Evolutionary conservation across 2,113 vertebrate genomes (phyloP).

Genomic region (Microcebus murinus): DNA sequence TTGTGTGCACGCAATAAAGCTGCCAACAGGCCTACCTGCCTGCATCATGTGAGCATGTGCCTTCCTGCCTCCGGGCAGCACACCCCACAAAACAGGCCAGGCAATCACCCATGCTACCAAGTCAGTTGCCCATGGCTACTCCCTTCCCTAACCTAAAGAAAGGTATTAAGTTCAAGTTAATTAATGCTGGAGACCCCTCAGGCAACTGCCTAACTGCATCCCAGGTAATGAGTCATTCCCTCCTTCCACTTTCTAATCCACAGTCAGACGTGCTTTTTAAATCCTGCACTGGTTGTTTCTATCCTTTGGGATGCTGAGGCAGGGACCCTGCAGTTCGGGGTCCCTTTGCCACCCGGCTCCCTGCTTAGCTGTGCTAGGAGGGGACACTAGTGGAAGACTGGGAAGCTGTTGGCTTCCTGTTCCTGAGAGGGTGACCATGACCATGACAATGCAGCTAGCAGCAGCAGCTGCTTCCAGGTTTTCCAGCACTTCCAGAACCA

Average conservation of each 20-base stretch:
- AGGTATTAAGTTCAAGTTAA: background rate
- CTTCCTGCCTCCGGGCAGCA: background rate
- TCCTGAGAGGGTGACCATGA: background rate
- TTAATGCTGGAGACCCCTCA: background rate
- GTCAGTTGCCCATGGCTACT: background rate
- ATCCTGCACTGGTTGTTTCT: background rate
- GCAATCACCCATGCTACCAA: background rate
- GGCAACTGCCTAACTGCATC: background rate
- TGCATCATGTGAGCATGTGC: background rate
- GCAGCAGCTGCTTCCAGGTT: background rate
- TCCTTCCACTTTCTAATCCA: background rate
- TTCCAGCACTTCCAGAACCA: background rate
- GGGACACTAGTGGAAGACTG: background rate
- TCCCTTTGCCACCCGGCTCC: background rate
- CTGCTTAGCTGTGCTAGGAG: background rate
- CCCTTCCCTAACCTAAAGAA: background rate
- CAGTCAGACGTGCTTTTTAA: background rate
- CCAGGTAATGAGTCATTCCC: background rate
- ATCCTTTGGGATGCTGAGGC: background rate
- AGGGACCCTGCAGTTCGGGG: background rate
- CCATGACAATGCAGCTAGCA: background rate
- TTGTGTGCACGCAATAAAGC: background rate
- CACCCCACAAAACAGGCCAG: background rate
- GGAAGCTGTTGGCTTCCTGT: background rate
- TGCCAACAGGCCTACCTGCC: background rate